Conservation (phyloP, 2,113 vertebrate species). For the Eretmochelys imbricata region DNA sequence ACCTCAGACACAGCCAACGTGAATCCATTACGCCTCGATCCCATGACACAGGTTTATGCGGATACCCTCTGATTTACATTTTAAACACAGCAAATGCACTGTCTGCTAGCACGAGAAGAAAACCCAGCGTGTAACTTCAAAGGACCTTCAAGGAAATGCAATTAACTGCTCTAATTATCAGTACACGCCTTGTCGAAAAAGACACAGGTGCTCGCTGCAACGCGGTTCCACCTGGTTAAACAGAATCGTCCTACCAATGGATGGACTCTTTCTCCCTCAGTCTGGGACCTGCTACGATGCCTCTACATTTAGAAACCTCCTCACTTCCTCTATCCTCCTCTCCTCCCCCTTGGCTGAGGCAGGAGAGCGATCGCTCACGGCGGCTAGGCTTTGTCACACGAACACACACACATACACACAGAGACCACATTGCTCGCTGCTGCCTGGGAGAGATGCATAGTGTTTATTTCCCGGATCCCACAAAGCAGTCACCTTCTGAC, state of each 20-base stretch:
- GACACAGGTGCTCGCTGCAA: constrained; percentile 76
- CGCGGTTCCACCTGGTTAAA: constrained; percentile 70
- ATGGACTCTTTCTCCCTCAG: constrained; percentile 50
- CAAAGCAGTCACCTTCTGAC: constrained; percentile 24
- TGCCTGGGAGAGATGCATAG: background rate
- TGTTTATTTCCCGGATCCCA: background rate
- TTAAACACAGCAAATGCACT: constrained; percentile 71
- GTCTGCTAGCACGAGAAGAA: constrained; percentile 67
- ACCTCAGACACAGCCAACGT: constrained; percentile 72
- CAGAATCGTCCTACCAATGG: constrained; percentile 51
- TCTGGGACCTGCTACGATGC: constrained; percentile 34
- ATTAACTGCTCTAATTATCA: constrained; percentile 79
- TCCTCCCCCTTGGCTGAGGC: constrained; percentile 55
- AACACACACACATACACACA: constrained; percentile 57
- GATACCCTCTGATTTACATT: constrained; percentile 80
- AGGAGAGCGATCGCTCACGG: constrained; percentile 72
- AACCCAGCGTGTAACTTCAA: constrained; percentile 73
- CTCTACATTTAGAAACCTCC: constrained; percentile 25
- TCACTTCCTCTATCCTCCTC: constrained; percentile 30
- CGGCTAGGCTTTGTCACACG: constrained; percentile 78
- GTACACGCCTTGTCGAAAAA: constrained; percentile 63
- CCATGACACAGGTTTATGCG: constrained; percentile 75
- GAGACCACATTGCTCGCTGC: constrained; percentile 46
- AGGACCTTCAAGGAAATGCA: constrained; percentile 80
- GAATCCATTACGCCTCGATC: constrained; percentile 78